phyloP scores from a whole-genome alignment of 2,113 vertebrate species.

The Pangasianodon hypophthalmus region DNA sequence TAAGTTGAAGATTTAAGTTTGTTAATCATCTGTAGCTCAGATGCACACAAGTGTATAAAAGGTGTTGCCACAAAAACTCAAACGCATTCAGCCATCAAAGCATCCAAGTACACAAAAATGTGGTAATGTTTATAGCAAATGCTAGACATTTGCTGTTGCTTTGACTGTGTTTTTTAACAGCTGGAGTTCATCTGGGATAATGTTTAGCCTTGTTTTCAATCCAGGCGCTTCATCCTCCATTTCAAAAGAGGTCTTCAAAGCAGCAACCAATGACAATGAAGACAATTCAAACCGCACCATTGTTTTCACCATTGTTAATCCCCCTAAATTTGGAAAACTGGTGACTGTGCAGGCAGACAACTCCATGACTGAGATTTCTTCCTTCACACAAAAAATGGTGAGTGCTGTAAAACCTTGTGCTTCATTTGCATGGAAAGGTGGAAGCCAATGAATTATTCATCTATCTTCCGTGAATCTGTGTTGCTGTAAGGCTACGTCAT shows the following conservation, averaged over 20 bases:
- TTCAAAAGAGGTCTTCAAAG: constrained; percentile 76
- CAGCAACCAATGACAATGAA: constrained; percentile 81
- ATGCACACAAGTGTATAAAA: constrained; percentile 24
- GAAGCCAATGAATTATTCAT: constrained; percentile 41
- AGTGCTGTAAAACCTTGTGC: constrained; percentile 58
- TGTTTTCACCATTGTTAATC: constrained; percentile 73
- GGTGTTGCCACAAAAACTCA: constrained; percentile 2
- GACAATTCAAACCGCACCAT: constrained; percentile 76
- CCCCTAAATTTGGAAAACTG: constrained; percentile 82
- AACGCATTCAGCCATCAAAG: constrained; percentile 34
- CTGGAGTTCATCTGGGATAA: constrained; percentile 26
- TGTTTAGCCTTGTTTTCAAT: constrained; percentile 33
- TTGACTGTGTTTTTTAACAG: constrained; percentile 29
- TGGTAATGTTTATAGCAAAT: constrained; percentile 39
- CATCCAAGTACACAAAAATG: constrained; percentile 9
- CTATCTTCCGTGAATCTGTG: neutral
- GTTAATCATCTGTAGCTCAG: constrained; percentile 9
- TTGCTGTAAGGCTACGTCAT: neutral
- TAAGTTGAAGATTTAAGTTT: constrained; percentile 6
- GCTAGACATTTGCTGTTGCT: constrained; percentile 30
- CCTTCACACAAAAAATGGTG: constrained; percentile 88
- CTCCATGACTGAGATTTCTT: constrained; percentile 73
- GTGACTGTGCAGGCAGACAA: constrained; percentile 70
- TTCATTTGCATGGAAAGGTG: constrained; percentile 12
- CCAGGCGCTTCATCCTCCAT: constrained; percentile 79